Base-by-base conservation (phyloP, 2,113 vertebrate genomes). In the Canis aureus region DNA sequence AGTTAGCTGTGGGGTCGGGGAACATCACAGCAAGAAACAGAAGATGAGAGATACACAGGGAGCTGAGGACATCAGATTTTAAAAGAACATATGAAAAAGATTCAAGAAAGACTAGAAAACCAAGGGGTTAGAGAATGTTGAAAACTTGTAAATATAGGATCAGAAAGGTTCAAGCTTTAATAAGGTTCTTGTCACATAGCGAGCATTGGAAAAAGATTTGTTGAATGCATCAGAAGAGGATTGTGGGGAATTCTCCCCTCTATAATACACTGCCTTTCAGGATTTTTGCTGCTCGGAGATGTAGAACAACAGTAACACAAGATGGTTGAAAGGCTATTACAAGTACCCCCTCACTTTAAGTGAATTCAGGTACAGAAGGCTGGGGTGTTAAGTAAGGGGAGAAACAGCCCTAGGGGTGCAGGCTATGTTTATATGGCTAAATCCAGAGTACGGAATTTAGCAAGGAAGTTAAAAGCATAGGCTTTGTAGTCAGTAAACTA, bases 221-320 rank as follows among this genome's bases (percentile, higher is more conserved):
- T 85, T 95, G 67, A 93, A 85, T 91, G 89, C 81, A 95, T 79
- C 27, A 80, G 32, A 55, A 49, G 59, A 84, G 86, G 67, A 32
- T 66, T 94, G 76, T 94, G 51, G 66, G 79, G 74, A 67, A 67
- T 79, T 69, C 60, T 82, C 71, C 25, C n/a, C 10, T 92, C 22
- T 74, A 3, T 35, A 81, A 66, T 25, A 88, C 10, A 69, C 53
- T 69, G 29, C 8, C 57, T 74, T 94, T 84, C 25, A 81, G 95
- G 84, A 43, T 23, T 92, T 94, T 85, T 85, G 81, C 29, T 90
- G 38, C 78, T 93, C 74, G 53, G 43, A 92, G 64, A 76, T 66
- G 38, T 13, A 38, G 51, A 94, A 73, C n/a, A 69, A 82, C 9
- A 32, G 57, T 12, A 85, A 29, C 20, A 84, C n/a, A 55, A 78